Conservation (phyloP, 2,888 invertebrate species). For the Carpatolechia fugitivella region DNA sequence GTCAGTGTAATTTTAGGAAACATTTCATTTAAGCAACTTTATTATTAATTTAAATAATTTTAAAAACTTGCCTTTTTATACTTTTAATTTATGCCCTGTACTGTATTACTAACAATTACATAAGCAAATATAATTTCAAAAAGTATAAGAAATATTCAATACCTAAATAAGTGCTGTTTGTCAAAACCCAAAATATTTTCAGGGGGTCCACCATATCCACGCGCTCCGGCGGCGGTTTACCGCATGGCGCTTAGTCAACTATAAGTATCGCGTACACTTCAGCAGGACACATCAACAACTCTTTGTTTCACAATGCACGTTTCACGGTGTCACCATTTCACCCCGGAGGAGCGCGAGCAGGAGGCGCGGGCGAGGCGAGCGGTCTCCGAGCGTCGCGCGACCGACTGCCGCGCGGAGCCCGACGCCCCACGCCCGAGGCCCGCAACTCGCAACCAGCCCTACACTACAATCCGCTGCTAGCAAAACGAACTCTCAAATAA, state of each 20-base stretch:
- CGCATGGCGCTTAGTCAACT: slow-evolving; percentile 57
- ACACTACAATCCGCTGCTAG: slow-evolving; percentile 49
- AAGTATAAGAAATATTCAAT: too few relatives aligned
- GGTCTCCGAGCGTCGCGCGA: slow-evolving; percentile 56
- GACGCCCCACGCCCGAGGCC: slow-evolving; percentile 56
- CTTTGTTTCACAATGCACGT: slow-evolving; percentile 36
- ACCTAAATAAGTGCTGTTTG: slow-evolving; percentile 91
- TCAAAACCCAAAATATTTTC: slow-evolving; percentile 90
- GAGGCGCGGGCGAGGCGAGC: slow-evolving; percentile 49
- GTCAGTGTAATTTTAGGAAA: too few relatives aligned
- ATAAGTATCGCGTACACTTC: slow-evolving; percentile 28
- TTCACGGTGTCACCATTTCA: slow-evolving; percentile 35
- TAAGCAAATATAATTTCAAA: too few relatives aligned
- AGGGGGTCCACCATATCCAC: slow-evolving; percentile 89
- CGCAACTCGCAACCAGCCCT: slow-evolving; percentile 22
- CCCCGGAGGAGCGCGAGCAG: slow-evolving; percentile 31
- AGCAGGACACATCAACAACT: slow-evolving; percentile 29
- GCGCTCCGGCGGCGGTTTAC: slow-evolving; percentile 61
- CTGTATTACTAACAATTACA: too few relatives aligned
- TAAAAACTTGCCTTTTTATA: too few relatives aligned
- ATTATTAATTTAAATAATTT: too few relatives aligned
- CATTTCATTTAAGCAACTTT: too few relatives aligned
- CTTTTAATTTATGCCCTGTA: too few relatives aligned
- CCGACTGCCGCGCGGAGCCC: slow-evolving; percentile 66
- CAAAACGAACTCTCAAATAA: slow-evolving; percentile 50